phyloP scores from a whole-genome alignment of 2,797 vertebrate species.

The Sebastes diaconus region DNA sequence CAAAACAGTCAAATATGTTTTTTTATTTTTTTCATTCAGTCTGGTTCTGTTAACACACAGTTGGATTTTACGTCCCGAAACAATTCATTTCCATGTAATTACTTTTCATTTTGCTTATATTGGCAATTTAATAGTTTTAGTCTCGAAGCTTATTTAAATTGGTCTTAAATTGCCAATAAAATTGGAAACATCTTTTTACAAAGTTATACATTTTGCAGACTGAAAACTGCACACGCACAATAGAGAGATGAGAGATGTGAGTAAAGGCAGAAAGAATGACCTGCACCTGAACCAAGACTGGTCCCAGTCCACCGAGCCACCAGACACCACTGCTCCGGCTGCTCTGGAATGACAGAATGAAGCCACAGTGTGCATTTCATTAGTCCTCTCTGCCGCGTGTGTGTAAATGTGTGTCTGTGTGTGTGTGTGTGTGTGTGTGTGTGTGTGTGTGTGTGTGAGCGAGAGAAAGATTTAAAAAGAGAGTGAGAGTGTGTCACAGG shows the following conservation, averaged over 20 bases:
- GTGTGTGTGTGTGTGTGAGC: neutral
- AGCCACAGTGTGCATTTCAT: constrained; percentile 20
- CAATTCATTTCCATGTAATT: neutral
- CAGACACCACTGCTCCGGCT: neutral
- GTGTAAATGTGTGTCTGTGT: neutral
- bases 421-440: neutral
- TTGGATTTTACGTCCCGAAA: neutral
- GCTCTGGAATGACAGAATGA: constrained; percentile 25
- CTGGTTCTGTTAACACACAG: neutral
- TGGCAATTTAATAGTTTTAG: neutral
- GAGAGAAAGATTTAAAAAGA: neutral
- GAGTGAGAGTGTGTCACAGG: neutral
- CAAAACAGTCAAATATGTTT: neutral
- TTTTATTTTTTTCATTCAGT: neutral
- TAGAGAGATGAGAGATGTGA: neutral
- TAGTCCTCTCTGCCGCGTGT: neutral
- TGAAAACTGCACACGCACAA: neutral
- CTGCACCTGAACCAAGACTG: neutral
- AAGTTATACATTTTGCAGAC: neutral
- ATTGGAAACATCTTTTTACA: neutral
- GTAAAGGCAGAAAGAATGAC: neutral
- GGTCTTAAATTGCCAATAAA: neutral
- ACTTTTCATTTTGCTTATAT: neutral
- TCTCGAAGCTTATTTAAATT: neutral
- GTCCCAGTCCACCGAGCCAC: neutral